Evolutionary conservation across 2,113 vertebrate species (phyloP), one percentile per base, ranked within the genome.

Genomic region (Tachycineta bicolor): DNA sequence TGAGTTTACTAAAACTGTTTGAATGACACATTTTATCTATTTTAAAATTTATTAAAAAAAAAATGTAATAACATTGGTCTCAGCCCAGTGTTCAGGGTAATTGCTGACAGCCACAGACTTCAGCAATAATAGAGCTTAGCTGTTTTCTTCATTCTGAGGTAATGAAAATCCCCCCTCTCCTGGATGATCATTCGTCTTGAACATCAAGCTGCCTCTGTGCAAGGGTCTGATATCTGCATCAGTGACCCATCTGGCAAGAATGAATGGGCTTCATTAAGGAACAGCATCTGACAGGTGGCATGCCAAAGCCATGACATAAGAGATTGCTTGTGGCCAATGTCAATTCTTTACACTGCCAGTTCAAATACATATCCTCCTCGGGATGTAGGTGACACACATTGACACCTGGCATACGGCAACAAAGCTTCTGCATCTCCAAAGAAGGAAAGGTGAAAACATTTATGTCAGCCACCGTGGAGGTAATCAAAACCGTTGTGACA

Each of bases 401-500:
- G 82, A 86, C 95, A 78, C 39, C 49, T 70, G 85, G 55, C 93
- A 92, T 88, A 90, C 64, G 93, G 87, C 65, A 90, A 31, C 87
- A 94, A 88, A 88, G 59, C 63, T 62, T 47, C 91, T 95, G 56
- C 52, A 26, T 37, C 89, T 67, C 70, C 85, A 29, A 4, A 26
- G 75, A 88, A 70, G 28, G 47, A 88, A 79, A 95, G 79, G 87
- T 67, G 70, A 76, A 69, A 90, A 81, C 5, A 1, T 12, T 4
- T 6, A 2, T 83, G 71, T 80, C 89, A 88, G 12, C 78, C 43
- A 2, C 8, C 17, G 46, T 43, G 26, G 16, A 82, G 23, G 53
- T n/a, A 46, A 64, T 71, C 50, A 47, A 52, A 71, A 34, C 67
- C 62, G 14, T 4, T 65, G 50, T 15, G 9, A 83, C 33, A 44